Base-by-base conservation (phyloP, 2,888 invertebrate genomes). In the Bibio marci region DNA sequence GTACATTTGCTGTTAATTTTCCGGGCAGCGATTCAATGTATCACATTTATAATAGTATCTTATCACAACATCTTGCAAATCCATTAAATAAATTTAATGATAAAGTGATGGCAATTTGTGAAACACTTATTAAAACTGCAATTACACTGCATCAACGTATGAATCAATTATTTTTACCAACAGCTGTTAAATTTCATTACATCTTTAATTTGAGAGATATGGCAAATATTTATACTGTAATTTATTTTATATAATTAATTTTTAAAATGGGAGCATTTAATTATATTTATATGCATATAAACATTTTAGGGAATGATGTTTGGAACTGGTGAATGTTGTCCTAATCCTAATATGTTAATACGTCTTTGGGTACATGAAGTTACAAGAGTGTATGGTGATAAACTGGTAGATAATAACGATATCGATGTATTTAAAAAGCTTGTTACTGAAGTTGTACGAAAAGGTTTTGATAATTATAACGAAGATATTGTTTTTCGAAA, bases 121-220 rank as follows among this genome's bases (percentile, higher is more conserved):
- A 71, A 22, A 55, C 64, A 0, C 50, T 92, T 11, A 76, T 91
- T 0, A 62, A 66, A 12, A 73, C 80, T 0, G 87, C 88, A 0
- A 65, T 92, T 6, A 62, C 65, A 2, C 64, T 92, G 18, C 94
- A 94, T 57, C 65, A 66, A 32, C 82, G 79, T 57, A 71, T 92
- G 8, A 63, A 76, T 0, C 56, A 73, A 3, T 71, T 71, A 1
- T 94, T 94, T 63, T 65, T 94, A 45, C 94, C 94, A 0, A 94
- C 94, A 0, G 92, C 92, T 17, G 69, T 87, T 47, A 94, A 91
- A 63, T 94, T 94, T 58, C 94, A 94, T 58, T 95, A 95, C 53
- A 71, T 82, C 43, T 95, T 92, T 62, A 95, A 92, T 58, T 64
- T 94, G 39, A 67, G 94, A 41, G 94, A 95, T 59, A 66, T 94